These are phyloP conservation scores for Anser brachyrhynchus DNA, from an alignment of 2,113 vertebrate species.

Conservation along the genomic window DNA sequence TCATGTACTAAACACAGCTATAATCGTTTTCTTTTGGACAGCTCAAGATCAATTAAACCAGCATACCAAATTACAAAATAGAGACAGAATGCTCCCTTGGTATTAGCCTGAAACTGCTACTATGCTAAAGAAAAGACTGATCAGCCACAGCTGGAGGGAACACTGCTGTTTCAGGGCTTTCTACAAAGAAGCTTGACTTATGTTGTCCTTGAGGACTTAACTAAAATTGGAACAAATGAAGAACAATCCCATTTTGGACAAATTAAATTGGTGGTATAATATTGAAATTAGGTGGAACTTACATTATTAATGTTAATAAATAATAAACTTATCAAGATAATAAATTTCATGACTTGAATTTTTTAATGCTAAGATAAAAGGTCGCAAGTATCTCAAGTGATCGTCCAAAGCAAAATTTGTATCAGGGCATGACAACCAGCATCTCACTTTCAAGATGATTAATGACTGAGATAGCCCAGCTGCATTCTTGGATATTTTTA, in stretches of 20 bases:
- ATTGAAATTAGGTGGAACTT: neutral
- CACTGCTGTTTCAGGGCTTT: neutral
- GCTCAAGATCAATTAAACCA: neutral
- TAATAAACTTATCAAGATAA: neutral
- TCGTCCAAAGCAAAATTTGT: neutral
- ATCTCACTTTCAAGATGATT: neutral
- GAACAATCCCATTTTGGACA: neutral
- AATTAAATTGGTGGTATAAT: neutral
- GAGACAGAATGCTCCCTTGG: neutral
- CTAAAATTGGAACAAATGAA: neutral
- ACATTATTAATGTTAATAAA: neutral
- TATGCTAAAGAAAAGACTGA: neutral
- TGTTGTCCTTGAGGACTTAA: neutral
- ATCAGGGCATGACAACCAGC: neutral
- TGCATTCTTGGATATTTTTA: neutral
- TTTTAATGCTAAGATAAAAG: neutral
- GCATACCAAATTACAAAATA: accelerated
- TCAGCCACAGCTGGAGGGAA: neutral
- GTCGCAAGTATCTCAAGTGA: neutral
- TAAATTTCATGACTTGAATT: neutral
- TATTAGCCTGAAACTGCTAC: neutral
- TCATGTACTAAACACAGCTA: neutral
- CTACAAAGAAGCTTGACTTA: neutral
- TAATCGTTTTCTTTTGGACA: neutral
- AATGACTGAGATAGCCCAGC: neutral